These are phyloP conservation scores for Ommatoiulus sabulosus DNA, from an alignment of 2,888 invertebrate species.

Conservation along the genomic window DNA sequence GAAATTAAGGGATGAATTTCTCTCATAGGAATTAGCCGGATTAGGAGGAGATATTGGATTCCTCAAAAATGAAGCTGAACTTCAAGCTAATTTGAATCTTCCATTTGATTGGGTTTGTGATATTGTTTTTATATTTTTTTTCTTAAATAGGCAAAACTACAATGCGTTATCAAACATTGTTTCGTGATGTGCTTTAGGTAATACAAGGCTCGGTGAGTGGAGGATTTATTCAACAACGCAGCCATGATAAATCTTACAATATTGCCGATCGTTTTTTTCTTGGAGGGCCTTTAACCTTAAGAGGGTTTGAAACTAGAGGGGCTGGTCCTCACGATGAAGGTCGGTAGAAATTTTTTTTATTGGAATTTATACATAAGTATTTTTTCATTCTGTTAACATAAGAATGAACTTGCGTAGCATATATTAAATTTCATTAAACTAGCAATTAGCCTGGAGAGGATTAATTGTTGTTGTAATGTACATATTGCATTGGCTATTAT, in stretches of 20 bases:
- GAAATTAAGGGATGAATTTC: not conserved
- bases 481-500: too few relatives aligned
- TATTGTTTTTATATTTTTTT: not conserved
- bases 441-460: not conserved
- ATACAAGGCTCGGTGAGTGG: constrained; percentile 78
- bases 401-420: too few relatives aligned
- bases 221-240: constrained; percentile 75
- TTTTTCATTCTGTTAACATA: too few relatives aligned
- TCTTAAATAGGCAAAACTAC: not conserved
- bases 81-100: constrained; percentile 78
- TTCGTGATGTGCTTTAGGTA: constrained; percentile 70
- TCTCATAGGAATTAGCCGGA: constrained; percentile 81
- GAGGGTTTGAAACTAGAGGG: constrained; percentile 90
- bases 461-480: too few relatives aligned
- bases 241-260: constrained; percentile 73
- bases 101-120: constrained; percentile 73
- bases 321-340: constrained; percentile 86
- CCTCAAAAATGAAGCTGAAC: constrained; percentile 81
- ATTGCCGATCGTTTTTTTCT: constrained; percentile 83
- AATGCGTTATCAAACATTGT: not conserved
- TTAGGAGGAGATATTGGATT: constrained; percentile 94
- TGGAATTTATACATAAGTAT: too few relatives aligned
- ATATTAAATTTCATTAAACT: too few relatives aligned
- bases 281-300: constrained; percentile 88
- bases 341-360: constrained; percentile 68